Evolutionary conservation across 2,113 vertebrate species (phyloP), one percentile per base, ranked within the genome.

Genomic region (Mustela lutreola): DNA sequence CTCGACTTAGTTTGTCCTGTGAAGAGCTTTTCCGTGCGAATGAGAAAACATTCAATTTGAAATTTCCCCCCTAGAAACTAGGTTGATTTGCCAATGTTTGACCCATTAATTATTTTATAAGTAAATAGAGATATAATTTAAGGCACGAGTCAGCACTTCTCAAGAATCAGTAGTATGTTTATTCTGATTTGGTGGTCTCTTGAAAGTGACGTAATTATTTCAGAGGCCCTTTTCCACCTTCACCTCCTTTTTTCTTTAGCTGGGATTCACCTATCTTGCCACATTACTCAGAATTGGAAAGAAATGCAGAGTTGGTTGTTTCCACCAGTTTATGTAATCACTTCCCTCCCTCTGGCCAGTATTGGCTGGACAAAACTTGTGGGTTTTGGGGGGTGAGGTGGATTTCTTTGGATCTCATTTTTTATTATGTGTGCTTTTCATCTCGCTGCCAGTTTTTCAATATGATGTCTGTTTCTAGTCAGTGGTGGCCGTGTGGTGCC

Each of bases 61-160:
- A 96, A 95, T 94, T 33, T 33, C 96, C 45, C 78, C 95, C 62
- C 76, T 94, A 67, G 97, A 95, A 98, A 94, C 62, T 31, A 39
- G 15, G 24, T 79, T 95, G 80, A 97, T 97, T 98, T 86, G 24
- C 90, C 71, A 96, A 71, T 79, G n/a, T 96, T 96, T 97, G 93
- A 95, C 56, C 62, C 2, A 4, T 79, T 94, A 95, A 87, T 73
- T 56, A 81, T 97, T 96, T 95, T 48, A 84, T 73, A 80, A 86
- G 21, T 97, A 97, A 65, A 82, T n/a, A 89, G 58, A 92, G 12
- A 28, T 78, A 60, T 93, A 95, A 95, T 96, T 95, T 94, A 95
- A 96, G 45, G 50, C 76, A 82, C 60, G 91, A 94, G 53, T 78
- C 87, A 73, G 83, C 50, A 90, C 83, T 90, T 93, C 71, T 82